Evolutionary conservation across 2,113 vertebrate species (phyloP), one percentile per base, ranked within the genome.

Genomic region (Oryzias celebensis): DNA sequence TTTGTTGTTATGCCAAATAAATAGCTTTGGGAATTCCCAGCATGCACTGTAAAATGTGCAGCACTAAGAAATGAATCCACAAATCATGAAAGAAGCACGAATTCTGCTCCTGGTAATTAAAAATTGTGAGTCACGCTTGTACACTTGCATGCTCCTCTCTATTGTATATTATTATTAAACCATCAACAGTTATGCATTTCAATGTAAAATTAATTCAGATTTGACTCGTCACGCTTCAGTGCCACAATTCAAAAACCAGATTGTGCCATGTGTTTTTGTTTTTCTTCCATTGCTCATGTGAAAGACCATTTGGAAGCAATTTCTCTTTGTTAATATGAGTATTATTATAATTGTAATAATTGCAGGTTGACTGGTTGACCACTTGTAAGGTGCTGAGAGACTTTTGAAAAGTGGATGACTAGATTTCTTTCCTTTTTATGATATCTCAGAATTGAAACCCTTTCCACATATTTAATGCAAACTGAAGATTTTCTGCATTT

Each of bases 311-410:
- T 92, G 91, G 91, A 92, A 92, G 87, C 89, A 88, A 91, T 92
- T 90, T 90, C 77, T 77, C 76, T 88, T 84, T 88, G 89, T 92
- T 92, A 91, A 91, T 88, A 90, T 90, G 87, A 87, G 85, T 88
- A 90, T 92, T 89, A 91, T 90, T 90, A 89, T 88, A 92, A 91
- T 92, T 91, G 87, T 90, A 17, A 87, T 88, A 92, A 93, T 92
- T 90, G 92, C 73, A 88, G 91, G 89, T 92, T 91, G 92, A 92
- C 85, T 89, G 82, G 72, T 82, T 79, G 83, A 92, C 87, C 86
- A 85, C 77, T 83, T 64, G 48, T 65, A 80, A 87, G 87, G 88
- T 85, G 86, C 85, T 86, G 78, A 76, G 67, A 64, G 75, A 72
- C 70, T 77, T 80, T 81, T 85, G 75, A 86, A 83, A 80, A 74